Conservation (phyloP, 1,140 invertebrate genomes). For the Drosophila saltans region DNA sequence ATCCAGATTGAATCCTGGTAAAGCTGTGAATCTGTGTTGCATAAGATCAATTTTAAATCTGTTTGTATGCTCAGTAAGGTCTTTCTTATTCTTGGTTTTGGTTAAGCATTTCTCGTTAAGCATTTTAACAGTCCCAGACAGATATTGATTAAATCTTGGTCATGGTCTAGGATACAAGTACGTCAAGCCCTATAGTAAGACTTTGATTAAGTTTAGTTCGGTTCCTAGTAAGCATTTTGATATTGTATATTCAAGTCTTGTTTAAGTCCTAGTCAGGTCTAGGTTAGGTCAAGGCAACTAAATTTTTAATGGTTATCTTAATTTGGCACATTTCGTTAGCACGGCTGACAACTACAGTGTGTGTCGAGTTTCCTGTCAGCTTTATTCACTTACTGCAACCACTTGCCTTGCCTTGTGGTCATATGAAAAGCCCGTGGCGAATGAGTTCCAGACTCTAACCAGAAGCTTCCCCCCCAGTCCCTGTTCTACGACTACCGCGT, state of each 20-base stretch:
- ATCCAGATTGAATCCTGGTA: too few relatives aligned
- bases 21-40: too few relatives aligned
- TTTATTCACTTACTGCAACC: constrained; percentile 13
- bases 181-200: too few relatives aligned
- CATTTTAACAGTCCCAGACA: too few relatives aligned
- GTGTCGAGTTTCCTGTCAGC: constrained; percentile 12
- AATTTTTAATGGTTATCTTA: constrained; percentile 12
- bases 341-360: constrained; percentile 13
- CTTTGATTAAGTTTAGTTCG: too few relatives aligned
- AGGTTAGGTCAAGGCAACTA: constrained; percentile 8
- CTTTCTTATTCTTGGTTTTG: too few relatives aligned
- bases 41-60: too few relatives aligned
- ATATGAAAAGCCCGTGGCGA: constrained; percentile 11
- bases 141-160: too few relatives aligned
- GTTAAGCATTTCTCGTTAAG: too few relatives aligned
- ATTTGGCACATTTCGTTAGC: constrained; percentile 10
- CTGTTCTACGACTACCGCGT: background rate
- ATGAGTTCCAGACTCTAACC: constrained; percentile 7
- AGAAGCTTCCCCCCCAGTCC: background rate
- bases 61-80: too few relatives aligned
- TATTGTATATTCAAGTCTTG: background rate
- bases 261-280: background rate
- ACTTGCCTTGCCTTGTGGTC: constrained; percentile 14
- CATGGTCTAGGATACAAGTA: too few relatives aligned
- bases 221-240: background rate